Evolutionary conservation across 1,140 invertebrate genomes (phyloP), one percentile per base, ranked within the genome.

Genomic region (Goniozus legneri): DNA sequence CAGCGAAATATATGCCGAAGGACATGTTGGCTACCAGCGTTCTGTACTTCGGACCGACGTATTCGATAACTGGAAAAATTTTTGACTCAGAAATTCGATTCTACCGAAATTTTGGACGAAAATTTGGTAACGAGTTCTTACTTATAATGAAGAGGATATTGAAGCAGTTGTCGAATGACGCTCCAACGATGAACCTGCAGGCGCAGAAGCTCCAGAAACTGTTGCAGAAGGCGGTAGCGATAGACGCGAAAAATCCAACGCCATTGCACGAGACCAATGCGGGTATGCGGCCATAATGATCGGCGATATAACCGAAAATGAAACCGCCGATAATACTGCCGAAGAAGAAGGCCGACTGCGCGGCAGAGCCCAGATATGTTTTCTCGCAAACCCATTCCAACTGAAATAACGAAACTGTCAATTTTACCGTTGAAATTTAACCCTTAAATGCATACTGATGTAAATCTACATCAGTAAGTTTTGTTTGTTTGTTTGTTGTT

Each of bases 81-180:
- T 18, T n/a, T n/a, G n/a, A n/a, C n/a, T n/a, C n/a, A n/a, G n/a
- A n/a, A n/a, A n/a, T n/a, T n/a, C n/a, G n/a, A n/a, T n/a, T n/a
- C n/a, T n/a, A n/a, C n/a, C n/a, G n/a, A n/a, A n/a, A n/a, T n/a
- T n/a, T n/a, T n/a, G n/a, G n/a, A n/a, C n/a, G n/a, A n/a, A n/a
- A n/a, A n/a, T n/a, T n/a, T n/a, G n/a, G n/a, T n/a, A n/a, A n/a
- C n/a, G n/a, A n/a, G 8, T 7, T 21, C 80, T 82, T 75, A 92
- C 89, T 87, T 47, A 93, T 80, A 56, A 93, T 92, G 61, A 92
- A 92, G 82, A 92, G 91, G 82, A 92, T 91, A 33, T 90, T 91
- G 68, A 92, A 92, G 60, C 89, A 90, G 64, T 92, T 92, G 66
- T 93, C 90, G 60, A 92, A 93, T 0, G 89, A 88, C 39, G 91